These are phyloP conservation scores for Eupithecia centaureata DNA, from an alignment of 2,888 invertebrate species.

Conservation along the genomic window DNA sequence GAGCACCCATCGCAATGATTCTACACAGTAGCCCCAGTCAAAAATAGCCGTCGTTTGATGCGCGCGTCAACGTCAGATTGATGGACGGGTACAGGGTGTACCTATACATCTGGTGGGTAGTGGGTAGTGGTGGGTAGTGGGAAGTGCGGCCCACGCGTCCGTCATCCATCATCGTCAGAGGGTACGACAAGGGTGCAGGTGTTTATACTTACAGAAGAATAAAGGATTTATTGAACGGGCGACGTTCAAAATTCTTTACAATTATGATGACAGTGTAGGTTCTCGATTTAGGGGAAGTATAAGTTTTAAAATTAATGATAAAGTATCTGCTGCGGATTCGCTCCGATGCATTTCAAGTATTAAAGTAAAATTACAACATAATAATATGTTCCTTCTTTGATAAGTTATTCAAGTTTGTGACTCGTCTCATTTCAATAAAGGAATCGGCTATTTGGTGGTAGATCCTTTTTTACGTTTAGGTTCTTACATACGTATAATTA, in stretches of 20 bases:
- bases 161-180: conserved; percentile 36
- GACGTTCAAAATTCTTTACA: background rate
- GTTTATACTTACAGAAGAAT: conserved; percentile 11
- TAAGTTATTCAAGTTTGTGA: background rate
- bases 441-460: background rate
- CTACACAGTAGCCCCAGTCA: conserved; percentile 31
- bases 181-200: conserved; percentile 26
- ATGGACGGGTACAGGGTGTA: conserved; percentile 50
- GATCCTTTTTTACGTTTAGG: background rate
- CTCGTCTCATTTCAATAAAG: too few species aligned
- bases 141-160: conserved; percentile 32
- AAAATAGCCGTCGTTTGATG: conserved; percentile 58
- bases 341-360: too few species aligned
- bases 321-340: background rate
- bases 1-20: conserved; percentile 5
- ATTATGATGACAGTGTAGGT: background rate
- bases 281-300: background rate
- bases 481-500: too few species aligned
- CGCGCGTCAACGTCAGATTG: conserved; percentile 70
- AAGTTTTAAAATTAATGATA: background rate
- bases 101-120: conserved; percentile 13
- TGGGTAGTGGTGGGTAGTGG: conserved; percentile 1
- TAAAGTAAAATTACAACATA: too few species aligned
- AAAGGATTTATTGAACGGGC: conserved; percentile 12
- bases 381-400: background rate